A percentile compares a stretch with the other conserved stretches of the same genome.
phyloP scores from a whole-genome alignment of 2,888 invertebrate genomes.

The Phytoseiulus persimilis region DNA sequence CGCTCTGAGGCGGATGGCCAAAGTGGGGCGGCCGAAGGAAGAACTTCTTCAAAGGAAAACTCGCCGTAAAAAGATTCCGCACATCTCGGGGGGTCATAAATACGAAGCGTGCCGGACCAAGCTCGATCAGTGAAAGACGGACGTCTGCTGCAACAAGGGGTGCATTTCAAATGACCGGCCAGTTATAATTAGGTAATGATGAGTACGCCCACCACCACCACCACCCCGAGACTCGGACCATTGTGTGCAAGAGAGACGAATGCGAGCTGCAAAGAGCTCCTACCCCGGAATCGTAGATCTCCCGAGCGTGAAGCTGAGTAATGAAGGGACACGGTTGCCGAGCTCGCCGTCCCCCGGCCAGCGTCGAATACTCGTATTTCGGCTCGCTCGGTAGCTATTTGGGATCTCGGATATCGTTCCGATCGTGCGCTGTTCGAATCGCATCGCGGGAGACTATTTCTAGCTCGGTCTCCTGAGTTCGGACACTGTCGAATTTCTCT shows the following conservation, averaged over 20 bases:
- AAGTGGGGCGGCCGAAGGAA: background rate
- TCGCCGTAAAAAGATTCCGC: background rate
- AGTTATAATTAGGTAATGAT: background rate
- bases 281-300: background rate
- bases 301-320: slow-evolving; percentile 5
- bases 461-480: too few relatives aligned
- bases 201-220: background rate
- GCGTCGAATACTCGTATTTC: background rate
- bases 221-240: background rate
- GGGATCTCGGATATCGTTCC: background rate
- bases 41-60: background rate
- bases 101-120: background rate
- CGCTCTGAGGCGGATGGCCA: background rate
- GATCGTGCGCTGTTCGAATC: background rate
- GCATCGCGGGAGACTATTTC: background rate
- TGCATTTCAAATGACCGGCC: background rate
- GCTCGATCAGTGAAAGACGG: slow-evolving; percentile 5
- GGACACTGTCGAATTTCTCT: too few relatives aligned
- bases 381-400: background rate
- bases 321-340: background rate
- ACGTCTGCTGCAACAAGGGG: background rate
- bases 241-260: slow-evolving; percentile 5
- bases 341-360: background rate
- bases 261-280: background rate
- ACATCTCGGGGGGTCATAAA: background rate